phyloP scores from a whole-genome alignment of 2,888 invertebrate species.

The Nasonovia ribisnigri region DNA sequence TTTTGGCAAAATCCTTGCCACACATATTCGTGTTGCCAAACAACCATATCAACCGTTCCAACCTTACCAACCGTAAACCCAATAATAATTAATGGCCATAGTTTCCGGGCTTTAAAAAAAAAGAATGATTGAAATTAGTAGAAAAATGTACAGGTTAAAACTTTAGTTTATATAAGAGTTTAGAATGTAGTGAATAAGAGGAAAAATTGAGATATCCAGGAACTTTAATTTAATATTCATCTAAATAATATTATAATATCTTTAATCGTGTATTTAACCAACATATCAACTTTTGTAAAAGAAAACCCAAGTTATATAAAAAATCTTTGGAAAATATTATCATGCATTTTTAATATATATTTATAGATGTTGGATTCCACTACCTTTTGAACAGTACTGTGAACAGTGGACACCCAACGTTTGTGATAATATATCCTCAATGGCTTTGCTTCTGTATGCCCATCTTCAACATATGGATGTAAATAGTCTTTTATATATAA shows the following conservation, averaged over 20 bases:
- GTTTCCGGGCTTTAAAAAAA: too few species aligned
- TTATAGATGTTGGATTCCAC: slow-evolving; percentile 45
- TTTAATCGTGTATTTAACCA: too few species aligned
- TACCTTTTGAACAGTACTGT: slow-evolving; percentile 78
- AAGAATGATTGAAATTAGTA: not conserved
- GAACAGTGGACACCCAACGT: slow-evolving; percentile 84
- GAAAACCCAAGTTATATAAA: not conserved
- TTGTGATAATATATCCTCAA: slow-evolving; percentile 85
- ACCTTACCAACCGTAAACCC: too few species aligned
- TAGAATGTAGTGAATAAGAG: not conserved
- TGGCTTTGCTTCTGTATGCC: slow-evolving; percentile 78
- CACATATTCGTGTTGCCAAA: too few species aligned
- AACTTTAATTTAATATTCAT: not conserved
- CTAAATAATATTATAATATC: not conserved
- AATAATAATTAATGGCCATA: too few species aligned
- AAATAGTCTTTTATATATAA: slow-evolving; percentile 87
- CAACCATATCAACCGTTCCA: too few species aligned
- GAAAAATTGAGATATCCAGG: not conserved
- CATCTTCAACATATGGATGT: slow-evolving; percentile 80
- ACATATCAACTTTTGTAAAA: too few species aligned
- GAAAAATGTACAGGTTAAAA: not conserved
- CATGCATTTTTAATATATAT: not conserved
- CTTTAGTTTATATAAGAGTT: not conserved
- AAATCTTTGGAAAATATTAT: not conserved
- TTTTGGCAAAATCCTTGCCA: too few species aligned